These are phyloP conservation scores for Passerculus sandwichensis DNA, from an alignment of 2,797 vertebrate species.

Conservation along the genomic window DNA sequence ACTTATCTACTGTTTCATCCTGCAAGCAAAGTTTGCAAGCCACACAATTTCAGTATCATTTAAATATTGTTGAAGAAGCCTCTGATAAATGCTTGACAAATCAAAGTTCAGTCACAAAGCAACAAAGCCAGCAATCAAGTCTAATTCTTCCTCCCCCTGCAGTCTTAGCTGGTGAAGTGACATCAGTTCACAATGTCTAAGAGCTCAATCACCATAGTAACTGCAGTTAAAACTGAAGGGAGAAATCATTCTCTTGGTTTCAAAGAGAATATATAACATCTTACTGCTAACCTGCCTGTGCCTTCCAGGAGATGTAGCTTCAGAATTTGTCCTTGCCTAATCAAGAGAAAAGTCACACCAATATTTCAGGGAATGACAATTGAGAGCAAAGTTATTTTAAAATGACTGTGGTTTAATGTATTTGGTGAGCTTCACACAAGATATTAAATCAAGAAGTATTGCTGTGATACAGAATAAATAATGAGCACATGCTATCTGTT, in stretches of 20 bases:
- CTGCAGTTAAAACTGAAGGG: slow-evolving; percentile 73
- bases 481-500: not conserved
- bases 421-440: not conserved
- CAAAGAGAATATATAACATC: slow-evolving; percentile 33
- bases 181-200: slow-evolving; percentile 72
- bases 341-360: slow-evolving; percentile 1
- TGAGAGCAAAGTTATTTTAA: not conserved
- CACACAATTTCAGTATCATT: not conserved
- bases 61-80: not conserved
- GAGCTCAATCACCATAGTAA: slow-evolving; percentile 82
- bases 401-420: not conserved
- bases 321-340: not conserved
- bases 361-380: not conserved
- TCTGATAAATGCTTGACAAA: slow-evolving; percentile 33
- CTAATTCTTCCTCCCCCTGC: slow-evolving; percentile 67
- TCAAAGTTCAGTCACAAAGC: slow-evolving; percentile 23
- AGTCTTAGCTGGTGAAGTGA: slow-evolving; percentile 60
- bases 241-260: slow-evolving; percentile 73
- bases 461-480: not conserved
- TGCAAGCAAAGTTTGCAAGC: not conserved
- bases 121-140: slow-evolving; percentile 47
- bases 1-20: not conserved
- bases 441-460: not conserved
- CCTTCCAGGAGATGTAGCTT: not conserved
- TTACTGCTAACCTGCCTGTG: not conserved